Evolutionary conservation across 2,888 invertebrate species (phyloP), one percentile per base, ranked within the genome.

Genomic region (Brenthis hecate): DNA sequence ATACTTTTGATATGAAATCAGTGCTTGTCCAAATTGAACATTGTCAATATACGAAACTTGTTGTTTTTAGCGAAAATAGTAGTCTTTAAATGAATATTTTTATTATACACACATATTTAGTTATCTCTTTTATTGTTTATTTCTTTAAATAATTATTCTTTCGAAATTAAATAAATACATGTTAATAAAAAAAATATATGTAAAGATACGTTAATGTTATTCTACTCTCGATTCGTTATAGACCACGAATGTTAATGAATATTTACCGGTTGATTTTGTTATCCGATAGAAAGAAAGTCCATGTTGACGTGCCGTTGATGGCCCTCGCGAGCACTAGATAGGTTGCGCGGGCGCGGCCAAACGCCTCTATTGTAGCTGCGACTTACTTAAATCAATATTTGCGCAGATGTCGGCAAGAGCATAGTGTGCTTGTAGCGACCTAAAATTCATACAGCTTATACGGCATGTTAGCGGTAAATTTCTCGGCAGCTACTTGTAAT

Each of bases 391-490:
- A 91, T 92, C 92, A 92, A 92, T 92, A 92, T 92, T 92, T 91
- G 92, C 91, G 85, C 92, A 92, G 92, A 91, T 92, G 92, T 90
- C 88, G 90, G 88, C 86, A 90, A 92, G 91, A 92, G 89, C 91
- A 91, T 87, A 87, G 86, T 88, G 86, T 90, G 88, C 90, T 89
- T 88, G 87, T 86, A 85, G 86, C 89, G 92, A 92, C 92, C 92
- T 92, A 92, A 92, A 92, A 92, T 90, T 91, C 91, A 90, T 90
- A 90, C 89, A 87, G 88, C 91, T 91, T 92, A 92, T 92, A 92
- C 91, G 92, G 92, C 87, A 90, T 84, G 91, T 85, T 92, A 92
- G 91, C 92, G 92, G 92, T 92, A 92, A 91, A 92, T 89, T 88
- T 91, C 92, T 92, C 87, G 81, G 86, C 87, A 86, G 91, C 92